Evolutionary conservation across 2,797 vertebrate species (phyloP).

Genomic region (Esox lucius): DNA sequence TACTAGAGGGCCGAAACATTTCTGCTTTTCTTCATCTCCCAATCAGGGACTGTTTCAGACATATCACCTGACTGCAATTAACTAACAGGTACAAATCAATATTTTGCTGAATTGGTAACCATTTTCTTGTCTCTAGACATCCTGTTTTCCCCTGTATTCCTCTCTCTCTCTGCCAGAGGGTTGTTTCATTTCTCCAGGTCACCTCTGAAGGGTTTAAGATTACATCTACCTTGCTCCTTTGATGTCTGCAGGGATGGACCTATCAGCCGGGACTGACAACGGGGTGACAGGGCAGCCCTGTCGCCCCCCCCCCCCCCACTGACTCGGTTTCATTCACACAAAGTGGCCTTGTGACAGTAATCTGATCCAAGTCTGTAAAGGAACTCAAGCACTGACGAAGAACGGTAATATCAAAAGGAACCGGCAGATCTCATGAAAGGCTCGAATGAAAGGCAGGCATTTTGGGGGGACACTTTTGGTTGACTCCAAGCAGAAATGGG

Average conservation of each 20-base stretch:
- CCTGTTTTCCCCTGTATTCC: constrained; percentile 6
- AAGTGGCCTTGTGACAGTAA: constrained; percentile 66
- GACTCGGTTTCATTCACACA: constrained; percentile 61
- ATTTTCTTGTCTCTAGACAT: constrained; percentile 7
- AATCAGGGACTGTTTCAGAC: neutral
- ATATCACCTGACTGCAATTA: too few species aligned
- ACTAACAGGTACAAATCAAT: too few species aligned
- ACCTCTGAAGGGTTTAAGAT: constrained; percentile 65
- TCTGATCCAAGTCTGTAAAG: constrained; percentile 63
- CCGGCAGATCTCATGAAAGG: constrained; percentile 43
- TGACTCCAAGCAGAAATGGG: too few species aligned
- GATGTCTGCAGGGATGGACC: constrained; percentile 58
- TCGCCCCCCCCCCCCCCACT: constrained; percentile 57
- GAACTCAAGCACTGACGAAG: constrained; percentile 34
- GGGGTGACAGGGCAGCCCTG: constrained; percentile 55
- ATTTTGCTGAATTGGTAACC: too few species aligned
- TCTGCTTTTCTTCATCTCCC: constrained; percentile 34
- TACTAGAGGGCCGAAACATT: constrained; percentile 4
- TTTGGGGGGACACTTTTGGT: constrained; percentile 27
- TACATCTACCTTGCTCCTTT: constrained; percentile 52
- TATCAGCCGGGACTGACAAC: constrained; percentile 64
- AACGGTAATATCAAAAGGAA: constrained; percentile 33
- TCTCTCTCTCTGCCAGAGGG: constrained; percentile 1
- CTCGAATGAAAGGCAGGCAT: constrained; percentile 45
- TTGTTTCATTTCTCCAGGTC: constrained; percentile 60